A percentile compares a stretch with the other conserved stretches of the same genome.
Conservation (phyloP, 2,113 vertebrate species). For the Cranoglanis bouderius region DNA sequence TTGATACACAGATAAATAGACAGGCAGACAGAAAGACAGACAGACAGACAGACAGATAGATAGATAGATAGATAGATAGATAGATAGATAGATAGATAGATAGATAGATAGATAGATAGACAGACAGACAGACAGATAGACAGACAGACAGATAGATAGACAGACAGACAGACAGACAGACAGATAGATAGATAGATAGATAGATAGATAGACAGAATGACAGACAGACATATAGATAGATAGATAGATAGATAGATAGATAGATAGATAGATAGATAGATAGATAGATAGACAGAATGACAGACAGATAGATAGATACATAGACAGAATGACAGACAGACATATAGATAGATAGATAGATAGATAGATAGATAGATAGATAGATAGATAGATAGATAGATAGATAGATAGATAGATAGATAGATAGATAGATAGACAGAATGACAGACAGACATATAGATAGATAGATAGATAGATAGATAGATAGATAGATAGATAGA, state of each 20-base stretch:
- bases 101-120: too few relatives aligned
- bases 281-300: too few relatives aligned
- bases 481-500: neutral
- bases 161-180: neutral
- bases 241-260: too few relatives aligned
- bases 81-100: too few relatives aligned
- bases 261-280: too few relatives aligned
- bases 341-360: neutral
- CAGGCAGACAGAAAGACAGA: neutral
- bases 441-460: too few relatives aligned
- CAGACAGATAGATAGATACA: neutral
- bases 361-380: neutral
- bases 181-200: neutral
- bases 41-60: neutral
- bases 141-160: neutral
- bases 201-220: neutral
- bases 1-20: neutral
- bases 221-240: too few relatives aligned
- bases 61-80: neutral
- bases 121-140: too few relatives aligned
- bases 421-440: too few relatives aligned
- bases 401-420: too few relatives aligned
- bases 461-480: neutral
- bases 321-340: neutral
- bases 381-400: too few relatives aligned